Conservation (phyloP, 2,888 invertebrate genomes). For the Eumacrocentrus americanus region DNA sequence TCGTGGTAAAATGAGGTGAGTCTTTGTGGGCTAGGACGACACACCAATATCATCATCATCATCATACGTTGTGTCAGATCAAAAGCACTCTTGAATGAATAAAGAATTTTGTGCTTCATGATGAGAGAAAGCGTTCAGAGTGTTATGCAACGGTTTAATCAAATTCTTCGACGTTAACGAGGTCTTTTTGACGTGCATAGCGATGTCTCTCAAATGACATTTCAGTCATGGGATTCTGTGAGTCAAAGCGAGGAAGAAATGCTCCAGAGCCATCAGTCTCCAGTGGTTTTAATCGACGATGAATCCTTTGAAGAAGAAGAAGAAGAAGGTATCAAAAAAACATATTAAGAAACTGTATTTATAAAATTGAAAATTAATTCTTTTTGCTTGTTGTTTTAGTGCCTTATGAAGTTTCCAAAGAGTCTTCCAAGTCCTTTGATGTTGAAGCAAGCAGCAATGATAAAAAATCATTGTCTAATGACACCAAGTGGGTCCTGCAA, state of each 20-base stretch:
- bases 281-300: background rate
- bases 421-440: background rate
- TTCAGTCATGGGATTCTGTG: background rate
- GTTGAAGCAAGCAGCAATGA: background rate
- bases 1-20: conserved; percentile 31
- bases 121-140: background rate
- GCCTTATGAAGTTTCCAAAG: background rate
- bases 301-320: background rate
- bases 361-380: background rate
- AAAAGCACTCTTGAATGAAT: background rate
- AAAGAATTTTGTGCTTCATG: background rate
- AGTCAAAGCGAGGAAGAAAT: background rate
- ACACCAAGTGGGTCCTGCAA: conserved; percentile 37
- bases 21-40: too few species aligned
- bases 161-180: background rate
- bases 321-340: background rate
- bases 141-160: background rate
- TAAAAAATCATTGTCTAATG: background rate
- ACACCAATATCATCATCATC: too few species aligned
- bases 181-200: background rate
- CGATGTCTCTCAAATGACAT: background rate
- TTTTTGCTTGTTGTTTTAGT: background rate
- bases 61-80: background rate
- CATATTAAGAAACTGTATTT: background rate
- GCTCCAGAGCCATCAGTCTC: background rate